These are phyloP conservation scores for Apamea epomidion DNA, from an alignment of 2,888 invertebrate species.

Conservation along the genomic window DNA sequence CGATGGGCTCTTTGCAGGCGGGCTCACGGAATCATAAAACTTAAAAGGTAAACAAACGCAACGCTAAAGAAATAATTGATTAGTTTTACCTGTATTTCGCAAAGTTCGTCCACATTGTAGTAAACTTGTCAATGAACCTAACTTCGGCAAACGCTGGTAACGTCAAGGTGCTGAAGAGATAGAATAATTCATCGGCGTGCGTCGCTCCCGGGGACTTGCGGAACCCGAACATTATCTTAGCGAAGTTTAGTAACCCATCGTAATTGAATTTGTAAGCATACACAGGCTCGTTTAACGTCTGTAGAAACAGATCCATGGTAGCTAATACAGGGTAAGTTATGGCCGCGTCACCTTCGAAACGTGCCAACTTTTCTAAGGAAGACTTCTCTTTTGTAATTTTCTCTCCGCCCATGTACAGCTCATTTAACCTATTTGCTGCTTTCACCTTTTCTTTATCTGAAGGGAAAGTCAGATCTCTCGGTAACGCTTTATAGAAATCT, in stretches of 20 bases:
- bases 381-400: slow-evolving; percentile 77
- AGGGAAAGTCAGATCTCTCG: slow-evolving; percentile 80
- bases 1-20: neutral
- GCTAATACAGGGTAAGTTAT: slow-evolving; percentile 80
- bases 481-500: slow-evolving; percentile 78
- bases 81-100: slow-evolving; percentile 82
- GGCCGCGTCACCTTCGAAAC: slow-evolving; percentile 81
- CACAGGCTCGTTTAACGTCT: slow-evolving; percentile 73
- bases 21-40: neutral
- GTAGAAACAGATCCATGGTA: slow-evolving; percentile 77
- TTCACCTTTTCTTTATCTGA: slow-evolving; percentile 70
- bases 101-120: slow-evolving; percentile 85
- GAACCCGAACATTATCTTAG: slow-evolving; percentile 78
- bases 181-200: slow-evolving; percentile 87
- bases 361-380: slow-evolving; percentile 76
- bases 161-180: slow-evolving; percentile 79
- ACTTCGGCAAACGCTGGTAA: slow-evolving; percentile 55
- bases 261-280: slow-evolving; percentile 81
- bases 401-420: slow-evolving; percentile 85
- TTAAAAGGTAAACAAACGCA: neutral
- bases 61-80: slow-evolving; percentile 17
- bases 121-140: slow-evolving; percentile 71
- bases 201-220: slow-evolving; percentile 80
- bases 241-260: slow-evolving; percentile 83
- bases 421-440: slow-evolving; percentile 75